Evolutionary conservation across 1,140 invertebrate genomes (phyloP).

Genomic region (Lepidurus couesii): DNA sequence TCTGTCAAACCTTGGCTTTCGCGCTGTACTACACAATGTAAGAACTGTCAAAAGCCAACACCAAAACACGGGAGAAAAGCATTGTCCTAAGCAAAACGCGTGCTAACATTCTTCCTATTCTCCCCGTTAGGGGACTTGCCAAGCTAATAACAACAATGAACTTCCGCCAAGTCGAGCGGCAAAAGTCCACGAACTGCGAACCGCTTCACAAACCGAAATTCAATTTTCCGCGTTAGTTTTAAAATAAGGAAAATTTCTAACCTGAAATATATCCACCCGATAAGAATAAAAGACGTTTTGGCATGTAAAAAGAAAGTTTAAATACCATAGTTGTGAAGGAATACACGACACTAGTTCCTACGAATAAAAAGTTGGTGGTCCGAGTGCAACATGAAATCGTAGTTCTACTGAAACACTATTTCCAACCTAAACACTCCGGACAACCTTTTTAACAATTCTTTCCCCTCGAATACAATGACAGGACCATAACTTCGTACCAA

Average conservation of each 20-base stretch:
- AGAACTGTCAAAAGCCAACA: too few species aligned
- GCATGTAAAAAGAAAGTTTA: slow-evolving; percentile 14
- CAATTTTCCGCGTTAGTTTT: neutral
- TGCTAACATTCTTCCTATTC: too few species aligned
- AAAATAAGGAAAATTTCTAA: neutral
- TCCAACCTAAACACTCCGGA: neutral
- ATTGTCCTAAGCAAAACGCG: too few species aligned
- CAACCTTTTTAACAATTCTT: neutral
- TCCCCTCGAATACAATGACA: neutral
- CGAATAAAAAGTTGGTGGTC: slow-evolving; percentile 3
- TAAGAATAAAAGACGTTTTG: neutral
- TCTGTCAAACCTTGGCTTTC: too few species aligned
- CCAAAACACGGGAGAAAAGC: too few species aligned
- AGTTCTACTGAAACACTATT: neutral
- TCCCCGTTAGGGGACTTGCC: too few species aligned
- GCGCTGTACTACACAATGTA: too few species aligned
- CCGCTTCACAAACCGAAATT: too few species aligned
- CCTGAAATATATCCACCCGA: neutral
- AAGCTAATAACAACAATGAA: too few species aligned
- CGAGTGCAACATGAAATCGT: neutral
- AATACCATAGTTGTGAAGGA: slow-evolving; percentile 2
- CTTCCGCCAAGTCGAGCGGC: too few species aligned
- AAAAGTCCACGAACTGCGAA: too few species aligned
- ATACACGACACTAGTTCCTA: slow-evolving; percentile 22
- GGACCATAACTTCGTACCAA: too few species aligned